Evolutionary conservation across 2,888 invertebrate species (phyloP), one percentile per base, ranked within the genome.

Genomic region (Cerceris ruficornis): DNA sequence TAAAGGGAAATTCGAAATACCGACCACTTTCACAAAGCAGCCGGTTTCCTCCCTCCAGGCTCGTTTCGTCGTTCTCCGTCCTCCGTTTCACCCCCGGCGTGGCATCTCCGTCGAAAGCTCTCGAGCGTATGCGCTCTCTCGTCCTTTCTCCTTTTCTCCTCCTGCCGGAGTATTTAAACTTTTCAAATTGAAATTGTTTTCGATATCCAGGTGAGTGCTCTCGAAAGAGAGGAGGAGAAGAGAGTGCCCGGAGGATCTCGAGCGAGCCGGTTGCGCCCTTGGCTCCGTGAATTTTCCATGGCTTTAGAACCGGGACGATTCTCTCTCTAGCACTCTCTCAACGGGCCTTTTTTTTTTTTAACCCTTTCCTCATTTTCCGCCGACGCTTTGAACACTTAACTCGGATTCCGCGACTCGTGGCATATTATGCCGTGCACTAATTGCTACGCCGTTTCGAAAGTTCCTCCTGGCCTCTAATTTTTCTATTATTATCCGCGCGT

Each of bases 171-270:
- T 90, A 88, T 90, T 89, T 89, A 90, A 91, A 91, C 91, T 91
- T 90, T 90, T 89, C 87, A 90, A 89, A 91, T 91, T 88, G 90
- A 91, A 91, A 91, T 90, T 90, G 89, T 91, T 91, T 88, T 89
- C 90, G 88, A 90, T 90, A 90, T 89, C 75, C 84, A 83, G 80
- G 82, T 84, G 84, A 90, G 88, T 88, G 87, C 84, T 82, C 86
- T 86, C 77, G 66, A 76, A 70, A 84, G 52, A 57, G 75, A 54
- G 57, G 64, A 42, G n/a, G 14, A 15, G 58, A 60, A 14, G 15
- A 28, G 43, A 13, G 13, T 42, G 17, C 28, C 11, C 11, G 41
- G 8, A 17, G 59, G 54, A 57, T 54, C 70, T 28, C 28, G 28
- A 28, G 28, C 28, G 28, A 50, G 54, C 55, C 13, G 46, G 49